phyloP scores from a whole-genome alignment of 30 jellyfish, hydroid and myxozoan species.

The Turritopsis dohrnii region DNA sequence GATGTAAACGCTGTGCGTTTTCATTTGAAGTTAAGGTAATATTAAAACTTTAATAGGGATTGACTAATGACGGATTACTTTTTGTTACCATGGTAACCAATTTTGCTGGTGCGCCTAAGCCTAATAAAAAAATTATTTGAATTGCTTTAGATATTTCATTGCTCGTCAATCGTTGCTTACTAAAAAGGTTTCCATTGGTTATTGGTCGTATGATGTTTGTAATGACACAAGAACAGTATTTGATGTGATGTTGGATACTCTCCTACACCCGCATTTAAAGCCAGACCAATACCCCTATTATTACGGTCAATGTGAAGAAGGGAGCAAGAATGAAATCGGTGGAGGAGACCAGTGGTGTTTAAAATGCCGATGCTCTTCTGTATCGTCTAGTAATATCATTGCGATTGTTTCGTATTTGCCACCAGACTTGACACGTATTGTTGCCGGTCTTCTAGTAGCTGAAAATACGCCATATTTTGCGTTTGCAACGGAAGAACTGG shows the following conservation, averaged over 20 bases:
- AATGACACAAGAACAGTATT: neutral
- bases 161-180: neutral
- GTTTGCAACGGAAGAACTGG: neutral
- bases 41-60: no score
- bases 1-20: conserved; percentile 1
- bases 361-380: neutral
- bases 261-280: neutral
- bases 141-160: neutral
- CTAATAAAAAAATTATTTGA: neutral
- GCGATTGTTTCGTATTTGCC: neutral
- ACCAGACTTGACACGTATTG: neutral
- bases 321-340: no score
- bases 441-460: neutral
- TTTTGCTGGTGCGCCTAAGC: no score
- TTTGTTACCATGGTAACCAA: no score
- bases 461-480: neutral
- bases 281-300: neutral
- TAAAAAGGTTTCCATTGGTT: neutral
- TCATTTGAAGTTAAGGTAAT: conserved; percentile 6
- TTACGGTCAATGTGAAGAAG: neutral
- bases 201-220: neutral
- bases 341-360: neutral
- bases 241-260: neutral
- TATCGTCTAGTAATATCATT: neutral
- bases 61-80: no score